These are phyloP conservation scores for Poecilia wingei DNA, from an alignment of 2,797 vertebrate species.

Conservation along the genomic window DNA sequence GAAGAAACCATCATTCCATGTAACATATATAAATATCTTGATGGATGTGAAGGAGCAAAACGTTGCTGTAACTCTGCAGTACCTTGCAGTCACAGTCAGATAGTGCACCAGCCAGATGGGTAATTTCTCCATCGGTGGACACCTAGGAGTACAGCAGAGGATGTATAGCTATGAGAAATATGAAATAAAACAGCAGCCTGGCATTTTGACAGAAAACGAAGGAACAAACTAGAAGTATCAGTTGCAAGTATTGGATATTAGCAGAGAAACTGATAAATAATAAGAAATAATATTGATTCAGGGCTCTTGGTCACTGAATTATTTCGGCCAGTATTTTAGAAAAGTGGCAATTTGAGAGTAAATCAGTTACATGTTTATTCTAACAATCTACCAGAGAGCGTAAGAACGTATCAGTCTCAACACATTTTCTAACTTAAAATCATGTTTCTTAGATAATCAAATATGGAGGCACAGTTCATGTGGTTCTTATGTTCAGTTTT, in stretches of 20 bases:
- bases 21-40: neutral
- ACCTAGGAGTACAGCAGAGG: constrained; percentile 68
- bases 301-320: neutral
- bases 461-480: too few relatives aligned
- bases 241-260: neutral
- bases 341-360: neutral
- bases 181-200: neutral
- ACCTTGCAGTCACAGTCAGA: constrained; percentile 97
- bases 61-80: constrained; percentile 38
- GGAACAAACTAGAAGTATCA: neutral
- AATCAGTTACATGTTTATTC: neutral
- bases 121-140: constrained; percentile 96
- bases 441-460: too few relatives aligned
- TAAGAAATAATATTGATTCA: neutral
- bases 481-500: too few relatives aligned
- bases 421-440: too few relatives aligned
- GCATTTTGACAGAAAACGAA: neutral
- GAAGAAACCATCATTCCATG: neutral
- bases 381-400: too few relatives aligned
- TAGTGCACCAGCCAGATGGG: constrained; percentile 89
- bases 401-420: too few relatives aligned
- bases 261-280: neutral
- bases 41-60: neutral
- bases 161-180: neutral
- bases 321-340: neutral